Base-by-base conservation (phyloP, 2,797 vertebrate species). In the Spea hammondii region DNA sequence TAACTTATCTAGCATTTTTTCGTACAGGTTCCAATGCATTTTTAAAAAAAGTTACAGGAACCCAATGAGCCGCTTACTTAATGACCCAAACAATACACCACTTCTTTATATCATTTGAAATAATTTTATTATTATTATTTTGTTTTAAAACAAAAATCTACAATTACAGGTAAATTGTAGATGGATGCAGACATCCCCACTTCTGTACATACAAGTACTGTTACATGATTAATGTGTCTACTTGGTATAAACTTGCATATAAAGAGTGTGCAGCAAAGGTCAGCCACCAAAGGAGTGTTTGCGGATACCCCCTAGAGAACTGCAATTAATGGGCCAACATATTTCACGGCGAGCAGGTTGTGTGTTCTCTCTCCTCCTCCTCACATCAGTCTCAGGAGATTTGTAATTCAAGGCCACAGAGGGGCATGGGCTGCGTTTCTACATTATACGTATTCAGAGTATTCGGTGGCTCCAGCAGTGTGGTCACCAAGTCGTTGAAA, bases 241-340 rank as follows among this genome's bases (percentile, higher is more conserved):
- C 7, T 67, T n/a, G 49, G 14, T 65, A 60, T 50, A 13, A n/a
- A 57, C 70, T 50, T 74, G 57, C 17, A 60, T 77, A 50, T 67
- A 74, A 65, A 66, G 57, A 70, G 45, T 74, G 64, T 72, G 68
- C 70, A 50, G 17, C 57, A 72, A 67, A 74, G 80, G 75, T 82
- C 75, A 74, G 75, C 65, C 80, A 82, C 80, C 75, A 78, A 65
- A 77, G 65, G 47, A 69, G 70, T 82, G 75, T 82, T 82, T 82
- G 75, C 65, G 9, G 72, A 78, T 65, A 82, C 75, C 80, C 80
- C 75, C 70, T 44, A 65, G 75, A 46, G 80, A 49, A 47, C 5
- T 55, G 57, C 75, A 82, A 68, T 70, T 77, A 77, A 77, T 77
- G 70, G 70, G 9, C 65, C 57, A 17, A 62, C 75, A 77, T 77